Base-by-base conservation (phyloP, 2,888 invertebrate species). In the Glaucopsyche alexis region DNA sequence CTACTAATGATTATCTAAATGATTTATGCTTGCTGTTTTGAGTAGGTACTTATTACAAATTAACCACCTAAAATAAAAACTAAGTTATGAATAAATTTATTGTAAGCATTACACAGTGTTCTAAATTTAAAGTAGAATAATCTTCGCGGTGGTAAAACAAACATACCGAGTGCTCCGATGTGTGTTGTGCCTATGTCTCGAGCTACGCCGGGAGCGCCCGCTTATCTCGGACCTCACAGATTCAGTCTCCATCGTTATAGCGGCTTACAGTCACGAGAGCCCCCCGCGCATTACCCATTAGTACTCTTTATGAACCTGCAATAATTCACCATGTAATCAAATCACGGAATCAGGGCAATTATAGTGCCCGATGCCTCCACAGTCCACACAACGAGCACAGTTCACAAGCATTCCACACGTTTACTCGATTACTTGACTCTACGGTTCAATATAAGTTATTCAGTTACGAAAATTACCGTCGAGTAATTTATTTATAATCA, bases 201-300 rank as follows among this genome's bases (percentile, higher is more conserved):
- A 94, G 78, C 96, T 96, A 76, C 96, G 94, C 86, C 96, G 93
- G 72, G 96, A 96, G 84, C 97, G 95, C 84, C 97, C 96, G 91
- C 98, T 98, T 84, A 97, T 95, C 92, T 98, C 98, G 73, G 98
- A 98, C 86, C 98, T 96, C 82, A 98, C 96, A 81, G 98, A 98
- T 94, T 98, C 98, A 82, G 97, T 97, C 94, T 98, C 98, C 97
- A 98, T 98, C 87, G 92, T 88, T 80, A 74, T 76, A 81, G 74
- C 76, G 77, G 80, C 79, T 81, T 79, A 77, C 75, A 79, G 75
- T 77, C 77, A 78, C 77, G 74, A 76, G 77, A 75, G 76, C 78
- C 81, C 77, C 77, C 76, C 79, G 78, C 78, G 74, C 75, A 80
- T 85, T 84, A 89, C 79, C 91, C 91, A 90, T 91, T 83, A 81